A percentile compares a stretch with the other conserved stretches of the same genome.
Conservation (phyloP, 2,888 invertebrate species). For the Acanthosepion lycidas region DNA sequence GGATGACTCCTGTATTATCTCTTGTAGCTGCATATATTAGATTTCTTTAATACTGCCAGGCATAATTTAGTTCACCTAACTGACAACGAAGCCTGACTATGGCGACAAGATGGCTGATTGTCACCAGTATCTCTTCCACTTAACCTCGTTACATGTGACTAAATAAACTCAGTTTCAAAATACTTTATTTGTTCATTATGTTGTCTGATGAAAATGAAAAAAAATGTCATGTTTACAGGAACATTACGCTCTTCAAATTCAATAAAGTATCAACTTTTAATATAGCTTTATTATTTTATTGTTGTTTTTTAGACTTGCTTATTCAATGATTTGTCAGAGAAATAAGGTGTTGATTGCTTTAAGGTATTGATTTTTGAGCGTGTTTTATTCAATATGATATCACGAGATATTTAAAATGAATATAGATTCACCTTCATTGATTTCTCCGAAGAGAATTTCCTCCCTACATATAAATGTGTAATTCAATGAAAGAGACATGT, state of each 20-base stretch:
- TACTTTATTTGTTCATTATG: background rate
- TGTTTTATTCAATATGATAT: background rate
- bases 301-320: background rate
- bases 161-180: background rate
- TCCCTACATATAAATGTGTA: background rate
- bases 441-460: background rate
- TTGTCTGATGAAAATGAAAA: background rate
- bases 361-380: background rate
- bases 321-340: background rate
- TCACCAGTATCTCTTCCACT: background rate
- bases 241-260: background rate
- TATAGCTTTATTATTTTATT: background rate
- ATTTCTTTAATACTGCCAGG: no score
- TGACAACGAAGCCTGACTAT: background rate
- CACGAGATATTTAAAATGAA: background rate
- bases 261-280: background rate
- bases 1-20: no score
- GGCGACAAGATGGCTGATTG: constrained; percentile 16
- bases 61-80: background rate
- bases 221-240: background rate
- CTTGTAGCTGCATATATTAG: no score
- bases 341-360: background rate
- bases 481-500: background rate
- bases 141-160: background rate
- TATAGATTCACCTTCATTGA: background rate